Evolutionary conservation across 2,797 vertebrate genomes (phyloP), one percentile per base, ranked within the genome.

Genomic region (Pseudochirops corinnae): DNA sequence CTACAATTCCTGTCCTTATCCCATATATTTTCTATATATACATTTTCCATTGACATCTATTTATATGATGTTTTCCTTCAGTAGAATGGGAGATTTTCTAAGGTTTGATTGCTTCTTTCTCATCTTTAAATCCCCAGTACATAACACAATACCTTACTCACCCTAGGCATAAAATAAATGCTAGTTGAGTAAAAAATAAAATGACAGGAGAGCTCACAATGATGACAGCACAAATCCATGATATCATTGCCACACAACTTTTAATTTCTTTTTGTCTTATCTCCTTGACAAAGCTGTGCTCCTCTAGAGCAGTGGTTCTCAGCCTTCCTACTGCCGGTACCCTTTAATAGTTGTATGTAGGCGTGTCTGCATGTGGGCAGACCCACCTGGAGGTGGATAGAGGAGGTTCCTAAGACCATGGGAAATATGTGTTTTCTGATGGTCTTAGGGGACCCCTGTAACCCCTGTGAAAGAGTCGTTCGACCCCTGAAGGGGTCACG

Each of bases 101-200:
- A 82, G 7, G 39, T 92, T 1, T 3, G 52, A 93, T 92, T 31
- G 55, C 62, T 96, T 94, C 60, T 92, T 58, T 74, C 52, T 94
- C 5, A 52, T 18, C 93, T 18, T 82, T 56, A 0, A 91, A 90
- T 39, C 5, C 16, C 2, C 55, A 53, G 29, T 50, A 46, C 39
- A 9, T 60, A 67, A 4, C 7, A 90, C 14, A 46, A 91, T 90
- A 67, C 1, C 82, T 94, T 11, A 12, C 57, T 62, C 6, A 92
- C 1, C n/a, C 1, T 82, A 87, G 7, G 0, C 11, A 87, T 93
- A 56, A 1, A 56, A 55, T 16, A 74, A 21, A 39, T 74, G 5
- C 16, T 2, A 74, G 5, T 90, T 24, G 92, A 87, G 46, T 0
- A 53, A 57, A 87, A 31, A 57, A 92, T 90, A 29, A 94, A 67